Conservation (phyloP, 1,140 invertebrate genomes). For the Aphelenchoides fujianensis region DNA sequence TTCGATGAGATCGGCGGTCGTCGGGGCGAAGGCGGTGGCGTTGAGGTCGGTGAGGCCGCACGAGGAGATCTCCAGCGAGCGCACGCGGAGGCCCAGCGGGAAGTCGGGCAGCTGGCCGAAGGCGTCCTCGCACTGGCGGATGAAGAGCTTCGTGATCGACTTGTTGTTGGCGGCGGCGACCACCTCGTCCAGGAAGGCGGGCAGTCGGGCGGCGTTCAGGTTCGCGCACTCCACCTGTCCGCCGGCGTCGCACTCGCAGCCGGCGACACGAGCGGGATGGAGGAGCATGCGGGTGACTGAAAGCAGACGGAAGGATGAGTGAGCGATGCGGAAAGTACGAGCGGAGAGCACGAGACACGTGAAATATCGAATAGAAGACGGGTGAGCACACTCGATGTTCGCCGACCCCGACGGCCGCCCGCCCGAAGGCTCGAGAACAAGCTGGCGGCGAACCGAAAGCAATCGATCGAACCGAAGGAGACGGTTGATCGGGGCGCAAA, state of each 20-base stretch:
- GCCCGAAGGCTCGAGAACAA: no score
- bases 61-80: constrained; percentile 32
- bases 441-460: no score
- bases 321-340: no score
- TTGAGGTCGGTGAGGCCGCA: constrained; percentile 33
- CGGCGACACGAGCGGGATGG: no score
- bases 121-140: background rate
- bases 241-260: background rate
- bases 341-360: no score
- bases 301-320: no score
- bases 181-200: background rate
- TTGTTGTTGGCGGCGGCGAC: background rate
- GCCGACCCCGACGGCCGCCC: no score
- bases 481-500: no score
- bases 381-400: no score
- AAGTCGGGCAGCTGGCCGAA: background rate
- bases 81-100: constrained; percentile 8
- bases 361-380: no score
- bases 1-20: constrained; percentile 39
- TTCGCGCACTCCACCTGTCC: background rate
- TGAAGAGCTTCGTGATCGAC: background rate
- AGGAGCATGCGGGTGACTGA: no score
- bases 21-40: constrained; percentile 28
- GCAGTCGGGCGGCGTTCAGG: background rate
- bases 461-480: no score